Percentiles rank a stretch among this genome's conserved stretches.
phyloP scores from a whole-genome alignment of 2,888 invertebrate genomes.

The Muschampia plurimacula region DNA sequence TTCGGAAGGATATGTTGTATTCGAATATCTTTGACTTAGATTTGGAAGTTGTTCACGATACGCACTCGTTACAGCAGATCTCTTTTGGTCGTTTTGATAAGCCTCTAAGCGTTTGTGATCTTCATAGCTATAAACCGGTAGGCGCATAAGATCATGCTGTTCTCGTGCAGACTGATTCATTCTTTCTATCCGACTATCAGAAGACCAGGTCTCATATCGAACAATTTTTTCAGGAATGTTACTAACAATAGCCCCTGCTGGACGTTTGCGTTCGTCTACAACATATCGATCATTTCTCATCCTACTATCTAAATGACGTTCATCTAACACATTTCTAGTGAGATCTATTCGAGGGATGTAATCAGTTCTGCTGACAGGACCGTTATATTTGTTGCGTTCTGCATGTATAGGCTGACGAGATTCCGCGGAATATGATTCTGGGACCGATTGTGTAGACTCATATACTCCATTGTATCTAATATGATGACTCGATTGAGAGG shows the following conservation, averaged over 20 bases:
- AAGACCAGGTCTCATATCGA: constrained; percentile 77
- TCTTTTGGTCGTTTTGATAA: constrained; percentile 75
- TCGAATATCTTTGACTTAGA: constrained; percentile 64
- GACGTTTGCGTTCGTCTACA: constrained; percentile 78
- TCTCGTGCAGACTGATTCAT: constrained; percentile 70
- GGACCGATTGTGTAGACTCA: constrained; percentile 60
- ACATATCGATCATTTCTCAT: constrained; percentile 74
- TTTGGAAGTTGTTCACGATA: constrained; percentile 69
- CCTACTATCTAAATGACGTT: constrained; percentile 66
- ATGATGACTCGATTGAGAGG: constrained; percentile 56
- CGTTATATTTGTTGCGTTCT: constrained; percentile 67
- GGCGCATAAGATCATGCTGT: constrained; percentile 75
- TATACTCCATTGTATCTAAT: constrained; percentile 70
- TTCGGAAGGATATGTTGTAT: constrained; percentile 62
- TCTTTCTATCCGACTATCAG: constrained; percentile 77
- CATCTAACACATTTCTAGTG: constrained; percentile 67
- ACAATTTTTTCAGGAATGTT: constrained; percentile 83
- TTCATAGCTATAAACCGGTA: constrained; percentile 76
- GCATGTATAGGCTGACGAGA: constrained; percentile 67
- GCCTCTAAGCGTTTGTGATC: constrained; percentile 77
- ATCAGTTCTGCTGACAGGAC: constrained; percentile 62
- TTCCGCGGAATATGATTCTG: constrained; percentile 69
- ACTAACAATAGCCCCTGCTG: constrained; percentile 69
- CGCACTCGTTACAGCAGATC: constrained; percentile 55
- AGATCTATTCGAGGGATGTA: constrained; percentile 81